Percentiles rank a stretch among this genome's conserved stretches.
phyloP scores from a whole-genome alignment of 2,888 invertebrate species.

The Petrophora chlorosata region DNA sequence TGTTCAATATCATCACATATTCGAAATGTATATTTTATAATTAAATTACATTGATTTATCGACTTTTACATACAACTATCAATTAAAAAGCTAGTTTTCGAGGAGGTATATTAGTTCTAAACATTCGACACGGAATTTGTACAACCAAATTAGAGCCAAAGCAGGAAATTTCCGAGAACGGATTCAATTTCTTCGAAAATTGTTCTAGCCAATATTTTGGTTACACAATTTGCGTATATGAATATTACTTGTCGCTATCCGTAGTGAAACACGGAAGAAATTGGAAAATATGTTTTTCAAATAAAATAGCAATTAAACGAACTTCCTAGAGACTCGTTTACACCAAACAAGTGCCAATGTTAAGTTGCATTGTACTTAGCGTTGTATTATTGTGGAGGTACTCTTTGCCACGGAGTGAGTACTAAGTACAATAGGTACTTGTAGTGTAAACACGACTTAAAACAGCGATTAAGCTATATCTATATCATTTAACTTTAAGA shows the following conservation, averaged over 20 bases:
- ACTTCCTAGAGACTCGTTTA: neutral
- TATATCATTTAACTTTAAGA: too few relatives aligned
- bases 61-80: slow-evolving; percentile 30
- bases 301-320: neutral
- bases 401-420: too few relatives aligned
- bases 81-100: slow-evolving; percentile 29
- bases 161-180: neutral
- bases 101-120: slow-evolving; percentile 30
- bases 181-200: neutral
- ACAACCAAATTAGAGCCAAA: neutral
- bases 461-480: too few relatives aligned
- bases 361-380: too few relatives aligned
- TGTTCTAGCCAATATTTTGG: neutral
- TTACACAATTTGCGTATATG: slow-evolving; percentile 2
- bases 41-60: slow-evolving; percentile 31
- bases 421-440: too few relatives aligned
- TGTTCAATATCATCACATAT: slow-evolving; percentile 43
- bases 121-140: too few relatives aligned
- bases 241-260: slow-evolving; percentile 7
- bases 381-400: too few relatives aligned
- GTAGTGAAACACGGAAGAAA: slow-evolving; percentile 8
- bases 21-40: slow-evolving; percentile 32
- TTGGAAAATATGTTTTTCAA: slow-evolving; percentile 12
- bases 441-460: slow-evolving; percentile 5
- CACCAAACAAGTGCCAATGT: neutral